These are phyloP conservation scores for Escarpia spicata DNA, from an alignment of 2,888 invertebrate species.

Conservation along the genomic window DNA sequence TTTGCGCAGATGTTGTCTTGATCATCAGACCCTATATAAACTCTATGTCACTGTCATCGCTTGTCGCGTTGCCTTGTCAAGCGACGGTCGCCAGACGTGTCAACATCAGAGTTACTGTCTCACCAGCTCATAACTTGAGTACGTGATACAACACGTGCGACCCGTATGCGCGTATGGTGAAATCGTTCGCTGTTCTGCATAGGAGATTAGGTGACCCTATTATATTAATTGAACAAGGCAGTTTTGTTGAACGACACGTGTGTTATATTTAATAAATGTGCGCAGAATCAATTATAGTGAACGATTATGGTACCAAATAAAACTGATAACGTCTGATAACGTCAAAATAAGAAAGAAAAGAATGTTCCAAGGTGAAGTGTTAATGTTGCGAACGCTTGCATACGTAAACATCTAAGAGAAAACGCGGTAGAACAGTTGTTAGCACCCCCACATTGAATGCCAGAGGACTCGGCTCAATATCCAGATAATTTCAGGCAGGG, in stretches of 20 bases:
- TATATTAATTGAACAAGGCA: neutral
- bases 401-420: neutral
- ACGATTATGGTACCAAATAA: neutral
- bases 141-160: neutral
- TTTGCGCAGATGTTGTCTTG: neutral
- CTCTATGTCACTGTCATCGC: neutral
- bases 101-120: neutral
- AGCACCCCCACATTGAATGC: no score
- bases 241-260: neutral
- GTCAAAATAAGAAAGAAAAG: neutral
- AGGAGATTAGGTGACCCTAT: neutral
- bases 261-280: neutral
- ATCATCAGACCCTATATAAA: neutral
- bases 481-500: no score
- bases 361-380: neutral
- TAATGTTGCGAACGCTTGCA: neutral
- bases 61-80: neutral
- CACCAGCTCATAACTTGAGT: neutral
- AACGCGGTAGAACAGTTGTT: no score
- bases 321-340: neutral
- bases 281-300: neutral
- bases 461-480: no score
- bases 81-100: neutral
- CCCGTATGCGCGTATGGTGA: neutral
- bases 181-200: neutral